phyloP scores from a whole-genome alignment of 2,113 vertebrate species.

The Syrmaticus mikado region DNA sequence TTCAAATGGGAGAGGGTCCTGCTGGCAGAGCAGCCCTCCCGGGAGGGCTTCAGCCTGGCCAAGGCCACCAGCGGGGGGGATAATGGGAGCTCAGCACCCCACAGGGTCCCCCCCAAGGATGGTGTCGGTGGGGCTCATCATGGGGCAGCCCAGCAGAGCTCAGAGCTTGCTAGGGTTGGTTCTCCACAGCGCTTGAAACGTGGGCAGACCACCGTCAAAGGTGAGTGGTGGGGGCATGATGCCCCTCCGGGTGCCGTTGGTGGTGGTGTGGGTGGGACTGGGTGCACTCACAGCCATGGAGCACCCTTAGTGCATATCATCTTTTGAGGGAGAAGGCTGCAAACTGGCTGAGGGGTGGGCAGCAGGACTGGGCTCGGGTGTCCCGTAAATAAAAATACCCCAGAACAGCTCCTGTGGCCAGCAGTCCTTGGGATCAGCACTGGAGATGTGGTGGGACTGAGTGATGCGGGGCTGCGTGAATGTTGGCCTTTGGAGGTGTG shows the following conservation, averaged over 20 bases:
- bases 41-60: background rate
- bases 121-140: slow-evolving; percentile 20
- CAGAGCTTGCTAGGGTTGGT: background rate
- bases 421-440: background rate
- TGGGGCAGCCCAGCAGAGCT: slow-evolving; percentile 29
- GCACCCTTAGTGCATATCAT: fast-evolving
- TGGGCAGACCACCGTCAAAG: slow-evolving; percentile 91
- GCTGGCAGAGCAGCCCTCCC: slow-evolving; percentile 26
- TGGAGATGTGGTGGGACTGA: background rate
- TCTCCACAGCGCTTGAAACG: slow-evolving; percentile 76
- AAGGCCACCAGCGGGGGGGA: slow-evolving; percentile 62
- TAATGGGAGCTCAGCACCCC: slow-evolving; percentile 21
- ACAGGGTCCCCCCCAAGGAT: slow-evolving; percentile 61
- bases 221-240: slow-evolving; percentile 61
- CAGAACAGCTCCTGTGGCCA: background rate
- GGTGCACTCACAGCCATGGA: background rate
- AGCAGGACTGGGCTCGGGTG: background rate
- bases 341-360: background rate
- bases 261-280: background rate
- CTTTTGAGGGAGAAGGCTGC: background rate
- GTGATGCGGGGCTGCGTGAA: background rate
- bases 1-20: slow-evolving; percentile 87
- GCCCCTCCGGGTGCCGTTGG: background rate
- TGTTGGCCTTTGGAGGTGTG: background rate
- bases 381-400: background rate